Evolutionary conservation across 2,113 vertebrate genomes (phyloP).

Genomic region (Motacilla alba): DNA sequence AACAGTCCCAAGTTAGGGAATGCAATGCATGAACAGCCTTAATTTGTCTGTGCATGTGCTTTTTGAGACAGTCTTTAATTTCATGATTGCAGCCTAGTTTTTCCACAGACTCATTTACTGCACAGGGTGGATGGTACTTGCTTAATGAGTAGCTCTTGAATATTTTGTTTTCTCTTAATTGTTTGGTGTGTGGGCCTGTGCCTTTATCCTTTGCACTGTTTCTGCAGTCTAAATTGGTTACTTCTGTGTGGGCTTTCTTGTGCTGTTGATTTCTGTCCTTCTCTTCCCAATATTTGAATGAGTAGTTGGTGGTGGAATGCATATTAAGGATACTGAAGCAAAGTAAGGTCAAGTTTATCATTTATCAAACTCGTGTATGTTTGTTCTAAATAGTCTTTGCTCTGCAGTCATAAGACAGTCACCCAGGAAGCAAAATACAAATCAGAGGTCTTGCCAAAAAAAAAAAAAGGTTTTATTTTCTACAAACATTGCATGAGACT

Average conservation of each 20-base stretch:
- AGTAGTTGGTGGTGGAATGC: background rate
- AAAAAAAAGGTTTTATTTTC: background rate
- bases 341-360: background rate
- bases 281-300: background rate
- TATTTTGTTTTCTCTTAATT: conserved; percentile 49
- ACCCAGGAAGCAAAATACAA: background rate
- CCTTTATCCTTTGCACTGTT: background rate
- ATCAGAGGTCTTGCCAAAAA: background rate
- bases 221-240: background rate
- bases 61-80: conserved; percentile 42
- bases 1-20: background rate
- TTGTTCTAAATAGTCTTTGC: background rate
- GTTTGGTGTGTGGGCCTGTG: conserved; percentile 23
- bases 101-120: conserved; percentile 34
- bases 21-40: background rate
- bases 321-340: background rate
- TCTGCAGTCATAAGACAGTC: background rate
- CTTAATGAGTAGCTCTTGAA: conserved; percentile 37
- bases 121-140: conserved; percentile 1
- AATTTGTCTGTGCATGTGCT: background rate
- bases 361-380: background rate
- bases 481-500: background rate
- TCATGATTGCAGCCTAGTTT: conserved; percentile 8
- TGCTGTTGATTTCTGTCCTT: background rate
- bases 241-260: conserved; percentile 3